Conservation (phyloP, 2,113 vertebrate species). For the Gallinago undulata region DNA sequence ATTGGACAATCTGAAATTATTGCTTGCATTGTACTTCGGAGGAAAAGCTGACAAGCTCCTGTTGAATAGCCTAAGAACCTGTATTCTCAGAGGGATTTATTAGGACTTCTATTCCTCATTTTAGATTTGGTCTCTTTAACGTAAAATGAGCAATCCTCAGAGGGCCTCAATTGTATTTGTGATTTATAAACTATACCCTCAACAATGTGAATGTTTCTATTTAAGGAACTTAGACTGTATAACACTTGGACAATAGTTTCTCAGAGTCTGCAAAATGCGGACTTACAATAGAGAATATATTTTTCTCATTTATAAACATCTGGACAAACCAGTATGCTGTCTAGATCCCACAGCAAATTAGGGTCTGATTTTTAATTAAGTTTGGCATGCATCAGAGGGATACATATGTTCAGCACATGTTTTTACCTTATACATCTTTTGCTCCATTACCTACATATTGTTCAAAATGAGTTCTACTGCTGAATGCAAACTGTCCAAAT, state of each 20-base stretch:
- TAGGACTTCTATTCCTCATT: neutral
- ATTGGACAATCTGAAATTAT: neutral
- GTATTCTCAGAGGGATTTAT: neutral
- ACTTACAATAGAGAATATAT: neutral
- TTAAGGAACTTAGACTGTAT: neutral
- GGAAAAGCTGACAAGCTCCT: neutral
- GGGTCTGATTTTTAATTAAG: constrained; percentile 62
- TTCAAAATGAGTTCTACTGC: constrained; percentile 21
- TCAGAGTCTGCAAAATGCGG: neutral
- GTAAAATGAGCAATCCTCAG: neutral
- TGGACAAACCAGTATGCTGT: neutral
- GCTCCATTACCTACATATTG: constrained; percentile 31
- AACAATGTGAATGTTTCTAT: constrained; percentile 12
- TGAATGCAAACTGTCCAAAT: neutral
- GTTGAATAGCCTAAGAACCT: neutral
- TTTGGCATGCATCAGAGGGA: constrained; percentile 41
- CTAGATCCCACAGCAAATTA: constrained; percentile 51
- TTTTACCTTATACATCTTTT: constrained; percentile 57
- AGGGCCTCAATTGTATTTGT: neutral
- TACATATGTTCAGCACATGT: constrained; percentile 69
- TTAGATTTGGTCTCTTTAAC: neutral
- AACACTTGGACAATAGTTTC: constrained; percentile 19
- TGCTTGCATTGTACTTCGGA: neutral
- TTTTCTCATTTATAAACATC: constrained; percentile 51
- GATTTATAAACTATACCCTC: neutral